Evolutionary conservation across 2,888 invertebrate species (phyloP).

Genomic region (Tromatobia lineatoria): DNA sequence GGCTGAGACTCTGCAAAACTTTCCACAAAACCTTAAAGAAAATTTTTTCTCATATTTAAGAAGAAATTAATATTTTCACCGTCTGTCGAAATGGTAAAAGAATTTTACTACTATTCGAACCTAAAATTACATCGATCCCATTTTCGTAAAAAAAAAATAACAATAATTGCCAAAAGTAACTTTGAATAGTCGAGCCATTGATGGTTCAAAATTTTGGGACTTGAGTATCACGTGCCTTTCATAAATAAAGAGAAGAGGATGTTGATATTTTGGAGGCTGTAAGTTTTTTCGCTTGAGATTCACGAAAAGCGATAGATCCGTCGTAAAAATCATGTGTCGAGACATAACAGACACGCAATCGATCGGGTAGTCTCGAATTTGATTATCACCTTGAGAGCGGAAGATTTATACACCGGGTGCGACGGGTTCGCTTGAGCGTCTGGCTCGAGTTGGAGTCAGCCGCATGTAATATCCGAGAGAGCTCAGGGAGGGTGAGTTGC

Average conservation of each 20-base stretch:
- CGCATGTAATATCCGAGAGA: constrained; percentile 35
- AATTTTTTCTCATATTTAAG: too few species aligned
- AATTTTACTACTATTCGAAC: neutral
- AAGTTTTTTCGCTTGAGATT: neutral
- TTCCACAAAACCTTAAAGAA: too few species aligned
- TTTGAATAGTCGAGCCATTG: neutral
- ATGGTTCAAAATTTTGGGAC: too few species aligned
- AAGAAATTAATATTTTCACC: too few species aligned
- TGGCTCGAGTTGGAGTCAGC: constrained; percentile 21
- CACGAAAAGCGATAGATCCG: constrained; percentile 9
- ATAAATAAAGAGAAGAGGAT: neutral
- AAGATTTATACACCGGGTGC: constrained; percentile 71
- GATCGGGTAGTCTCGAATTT: constrained; percentile 69
- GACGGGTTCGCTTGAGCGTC: constrained; percentile 34
- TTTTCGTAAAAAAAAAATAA: neutral
- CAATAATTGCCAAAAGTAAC: neutral
- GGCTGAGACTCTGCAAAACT: too few species aligned
- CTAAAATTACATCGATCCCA: neutral
- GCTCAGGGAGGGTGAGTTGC: constrained; percentile 39
- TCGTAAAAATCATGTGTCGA: constrained; percentile 4
- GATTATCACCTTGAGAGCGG: constrained; percentile 73
- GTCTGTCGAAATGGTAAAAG: too few species aligned
- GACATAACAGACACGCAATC: constrained; percentile 16
- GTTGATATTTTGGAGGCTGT: neutral
- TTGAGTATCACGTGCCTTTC: too few species aligned